These are phyloP conservation scores for Euleptes europaea DNA, from an alignment of 2,113 vertebrate genomes.

Conservation along the genomic window DNA sequence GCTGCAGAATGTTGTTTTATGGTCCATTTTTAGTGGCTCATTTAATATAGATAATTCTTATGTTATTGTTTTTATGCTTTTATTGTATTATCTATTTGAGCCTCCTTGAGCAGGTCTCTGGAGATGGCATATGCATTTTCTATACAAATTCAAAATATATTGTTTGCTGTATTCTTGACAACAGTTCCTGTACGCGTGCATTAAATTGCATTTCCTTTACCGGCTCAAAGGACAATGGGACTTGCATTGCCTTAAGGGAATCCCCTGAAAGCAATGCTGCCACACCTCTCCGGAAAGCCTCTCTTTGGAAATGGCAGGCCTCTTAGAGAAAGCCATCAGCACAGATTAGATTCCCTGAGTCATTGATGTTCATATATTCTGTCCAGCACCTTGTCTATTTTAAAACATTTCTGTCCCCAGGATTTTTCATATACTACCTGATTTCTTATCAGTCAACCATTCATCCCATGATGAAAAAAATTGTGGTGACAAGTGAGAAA, in stretches of 20 bases:
- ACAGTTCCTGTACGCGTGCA: slow-evolving; percentile 43
- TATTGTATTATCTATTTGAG: too few species aligned
- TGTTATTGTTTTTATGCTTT: too few species aligned
- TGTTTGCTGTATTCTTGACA: slow-evolving; percentile 48
- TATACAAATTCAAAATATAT: too few species aligned
- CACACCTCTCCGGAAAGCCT: slow-evolving; percentile 43
- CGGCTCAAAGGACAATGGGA: slow-evolving; percentile 3
- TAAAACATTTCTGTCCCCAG: too few species aligned
- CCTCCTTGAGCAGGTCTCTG: too few species aligned
- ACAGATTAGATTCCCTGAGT: slow-evolving; percentile 44
- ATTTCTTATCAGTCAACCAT: neutral
- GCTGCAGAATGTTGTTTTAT: too few species aligned
- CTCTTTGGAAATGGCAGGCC: slow-evolving; percentile 57
- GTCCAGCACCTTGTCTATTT: too few species aligned
- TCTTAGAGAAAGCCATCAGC: too few species aligned
- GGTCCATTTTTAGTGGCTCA: too few species aligned
- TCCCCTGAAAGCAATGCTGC: slow-evolving; percentile 23
- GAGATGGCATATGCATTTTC: slow-evolving; percentile 20
- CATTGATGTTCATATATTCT: neutral
- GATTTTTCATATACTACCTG: neutral
- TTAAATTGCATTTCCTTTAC: slow-evolving; percentile 57
- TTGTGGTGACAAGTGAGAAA: neutral
- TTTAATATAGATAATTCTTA: too few species aligned
- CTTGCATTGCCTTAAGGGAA: neutral
- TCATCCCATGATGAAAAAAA: neutral